Evolutionary conservation across 2,797 vertebrate species (phyloP).

Genomic region (Coccyzus lansbergi): DNA sequence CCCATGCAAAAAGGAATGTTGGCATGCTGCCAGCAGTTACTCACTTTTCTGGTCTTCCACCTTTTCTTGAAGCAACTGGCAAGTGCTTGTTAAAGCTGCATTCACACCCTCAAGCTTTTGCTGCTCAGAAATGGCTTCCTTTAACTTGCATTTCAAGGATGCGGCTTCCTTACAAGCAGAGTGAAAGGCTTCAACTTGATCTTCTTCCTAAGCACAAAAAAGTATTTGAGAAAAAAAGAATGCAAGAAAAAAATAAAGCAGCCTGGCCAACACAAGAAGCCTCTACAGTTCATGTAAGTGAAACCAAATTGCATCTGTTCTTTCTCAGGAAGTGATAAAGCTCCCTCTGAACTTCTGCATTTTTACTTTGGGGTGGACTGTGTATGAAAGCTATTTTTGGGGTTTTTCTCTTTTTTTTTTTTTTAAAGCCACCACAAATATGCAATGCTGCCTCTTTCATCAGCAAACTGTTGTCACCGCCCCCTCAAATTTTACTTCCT

Average conservation of each 20-base stretch:
- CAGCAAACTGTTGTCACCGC: constrained; percentile 70
- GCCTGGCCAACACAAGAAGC: background rate
- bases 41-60: constrained; percentile 71
- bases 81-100: constrained; percentile 13
- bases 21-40: constrained; percentile 35
- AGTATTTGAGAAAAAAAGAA: background rate
- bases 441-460: constrained; percentile 70
- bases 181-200: constrained; percentile 28
- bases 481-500: constrained; percentile 74
- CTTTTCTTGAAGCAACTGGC: constrained; percentile 54
- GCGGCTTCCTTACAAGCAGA: constrained; percentile 1
- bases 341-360: constrained; percentile 73
- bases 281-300: background rate
- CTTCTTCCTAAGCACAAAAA: constrained; percentile 42
- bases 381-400: constrained; percentile 57
- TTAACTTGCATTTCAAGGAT: constrained; percentile 51
- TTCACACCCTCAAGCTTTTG: constrained; percentile 55
- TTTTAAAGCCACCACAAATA: constrained; percentile 65
- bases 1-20: background rate
- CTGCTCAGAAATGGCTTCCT: constrained; percentile 71
- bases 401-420: background rate
- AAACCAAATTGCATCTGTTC: constrained; percentile 70
- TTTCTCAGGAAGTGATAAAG: constrained; percentile 76
- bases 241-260: background rate
- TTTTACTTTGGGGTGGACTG: constrained; percentile 65